These are phyloP conservation scores for Chaetops frenatus DNA, from an alignment of 2,113 vertebrate species.

Conservation along the genomic window DNA sequence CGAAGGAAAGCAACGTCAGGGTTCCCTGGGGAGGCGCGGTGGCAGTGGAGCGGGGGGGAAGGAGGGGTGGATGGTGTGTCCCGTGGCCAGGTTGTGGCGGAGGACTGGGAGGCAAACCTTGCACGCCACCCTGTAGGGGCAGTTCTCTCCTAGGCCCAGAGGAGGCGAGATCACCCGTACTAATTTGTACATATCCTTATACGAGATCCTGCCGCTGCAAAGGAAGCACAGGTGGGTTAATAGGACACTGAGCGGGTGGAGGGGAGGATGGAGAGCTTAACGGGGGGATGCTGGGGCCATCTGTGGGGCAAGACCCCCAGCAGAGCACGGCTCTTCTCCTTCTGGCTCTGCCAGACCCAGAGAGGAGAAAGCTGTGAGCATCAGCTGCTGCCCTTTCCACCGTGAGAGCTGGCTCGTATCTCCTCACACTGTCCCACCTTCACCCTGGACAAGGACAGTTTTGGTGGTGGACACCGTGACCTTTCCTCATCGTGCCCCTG, in stretches of 20 bases:
- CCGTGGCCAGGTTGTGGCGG: slow-evolving; percentile 70
- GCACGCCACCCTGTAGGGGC: slow-evolving; percentile 99
- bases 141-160: slow-evolving; percentile 99
- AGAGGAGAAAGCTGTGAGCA: background rate
- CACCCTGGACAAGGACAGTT: background rate
- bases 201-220: slow-evolving; percentile 98
- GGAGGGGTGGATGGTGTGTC: slow-evolving; percentile 65
- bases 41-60: slow-evolving; percentile 64
- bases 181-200: slow-evolving; percentile 99
- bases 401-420: background rate
- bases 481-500: background rate
- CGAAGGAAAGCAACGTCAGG: slow-evolving; percentile 74
- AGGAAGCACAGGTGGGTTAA: slow-evolving; percentile 88
- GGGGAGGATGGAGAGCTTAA: slow-evolving; percentile 41
- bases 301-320: background rate
- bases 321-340: background rate
- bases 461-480: background rate
- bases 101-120: slow-evolving; percentile 93
- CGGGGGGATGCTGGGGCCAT: background rate
- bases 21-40: slow-evolving; percentile 67
- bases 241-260: slow-evolving; percentile 67
- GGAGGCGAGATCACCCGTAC: slow-evolving; percentile 98
- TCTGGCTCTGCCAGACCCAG: background rate
- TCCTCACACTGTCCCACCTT: background rate
- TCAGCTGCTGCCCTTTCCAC: background rate